Conservation (phyloP, 2,113 vertebrate species). For the Dicentrarchus labrax region DNA sequence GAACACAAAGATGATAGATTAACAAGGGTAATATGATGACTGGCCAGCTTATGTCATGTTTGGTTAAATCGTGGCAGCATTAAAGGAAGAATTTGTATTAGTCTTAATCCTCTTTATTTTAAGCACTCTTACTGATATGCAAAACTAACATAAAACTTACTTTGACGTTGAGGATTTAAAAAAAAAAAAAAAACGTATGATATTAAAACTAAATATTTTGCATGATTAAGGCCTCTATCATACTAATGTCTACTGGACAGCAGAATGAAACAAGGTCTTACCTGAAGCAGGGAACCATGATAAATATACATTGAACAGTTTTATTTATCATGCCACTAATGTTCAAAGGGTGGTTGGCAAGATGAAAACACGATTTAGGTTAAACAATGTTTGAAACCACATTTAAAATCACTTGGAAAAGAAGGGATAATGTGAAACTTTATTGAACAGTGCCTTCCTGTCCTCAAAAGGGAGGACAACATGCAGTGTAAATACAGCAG, state of each 20-base stretch:
- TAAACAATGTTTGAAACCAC: not conserved
- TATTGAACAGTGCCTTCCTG: not conserved
- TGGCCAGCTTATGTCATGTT: conserved; percentile 18
- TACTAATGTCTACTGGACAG: not conserved
- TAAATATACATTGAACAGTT: not conserved
- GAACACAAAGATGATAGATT: conserved; percentile 47
- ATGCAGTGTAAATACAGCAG: not conserved
- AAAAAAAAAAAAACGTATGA: not conserved
- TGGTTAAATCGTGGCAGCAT: not conserved
- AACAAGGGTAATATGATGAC: conserved; percentile 9
- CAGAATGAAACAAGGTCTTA: not conserved
- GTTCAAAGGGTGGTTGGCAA: not conserved
- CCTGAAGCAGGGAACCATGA: not conserved
- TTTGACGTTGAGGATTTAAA: not conserved
- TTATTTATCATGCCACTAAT: not conserved
- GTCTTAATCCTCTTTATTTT: not conserved
- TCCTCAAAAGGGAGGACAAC: not conserved
- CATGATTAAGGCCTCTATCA: not conserved
- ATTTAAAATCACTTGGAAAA: not conserved
- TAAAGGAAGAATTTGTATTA: conserved; percentile 17
- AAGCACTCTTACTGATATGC: not conserved
- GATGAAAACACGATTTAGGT: not conserved
- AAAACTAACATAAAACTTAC: not conserved
- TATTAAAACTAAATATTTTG: no score
- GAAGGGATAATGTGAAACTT: not conserved